Evolutionary conservation across 1,140 invertebrate genomes (phyloP).

Genomic region (Triops longicaudatus): DNA sequence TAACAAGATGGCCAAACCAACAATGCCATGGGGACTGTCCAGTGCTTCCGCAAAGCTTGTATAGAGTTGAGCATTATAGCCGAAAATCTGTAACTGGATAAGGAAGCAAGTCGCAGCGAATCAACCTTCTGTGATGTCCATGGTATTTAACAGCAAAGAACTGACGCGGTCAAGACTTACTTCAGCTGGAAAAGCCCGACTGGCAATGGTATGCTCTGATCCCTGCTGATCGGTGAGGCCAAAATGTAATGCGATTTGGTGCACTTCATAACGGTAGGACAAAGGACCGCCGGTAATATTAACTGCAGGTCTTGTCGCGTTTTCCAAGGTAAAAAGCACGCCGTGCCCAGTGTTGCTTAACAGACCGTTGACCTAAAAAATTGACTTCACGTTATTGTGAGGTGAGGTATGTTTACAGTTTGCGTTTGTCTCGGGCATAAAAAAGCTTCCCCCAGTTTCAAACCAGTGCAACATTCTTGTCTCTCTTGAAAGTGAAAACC

Average conservation of each 20-base stretch:
- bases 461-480: too few species aligned
- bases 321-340: constrained; percentile 38
- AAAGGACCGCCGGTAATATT: constrained; percentile 93
- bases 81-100: constrained; percentile 85
- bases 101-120: constrained; percentile 35
- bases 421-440: constrained; percentile 19
- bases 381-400: constrained; percentile 12
- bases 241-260: constrained; percentile 92
- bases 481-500: too few species aligned
- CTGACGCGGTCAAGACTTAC: constrained; percentile 46
- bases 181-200: constrained; percentile 88
- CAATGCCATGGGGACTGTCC: constrained; percentile 82
- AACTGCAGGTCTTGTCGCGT: constrained; percentile 46
- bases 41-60: constrained; percentile 91
- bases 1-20: constrained; percentile 86
- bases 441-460: neutral
- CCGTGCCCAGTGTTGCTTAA: constrained; percentile 78
- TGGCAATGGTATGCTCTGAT: constrained; percentile 87
- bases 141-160: neutral
- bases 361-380: constrained; percentile 67
- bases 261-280: constrained; percentile 87
- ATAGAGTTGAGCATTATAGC: constrained; percentile 93
- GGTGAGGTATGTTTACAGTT: neutral
- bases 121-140: neutral
- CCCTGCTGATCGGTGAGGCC: constrained; percentile 75